Percentiles rank a stretch among this genome's conserved stretches.
These are phyloP conservation scores for Carassius auratus DNA, from an alignment of 2,113 vertebrate species.

Conservation along the genomic window DNA sequence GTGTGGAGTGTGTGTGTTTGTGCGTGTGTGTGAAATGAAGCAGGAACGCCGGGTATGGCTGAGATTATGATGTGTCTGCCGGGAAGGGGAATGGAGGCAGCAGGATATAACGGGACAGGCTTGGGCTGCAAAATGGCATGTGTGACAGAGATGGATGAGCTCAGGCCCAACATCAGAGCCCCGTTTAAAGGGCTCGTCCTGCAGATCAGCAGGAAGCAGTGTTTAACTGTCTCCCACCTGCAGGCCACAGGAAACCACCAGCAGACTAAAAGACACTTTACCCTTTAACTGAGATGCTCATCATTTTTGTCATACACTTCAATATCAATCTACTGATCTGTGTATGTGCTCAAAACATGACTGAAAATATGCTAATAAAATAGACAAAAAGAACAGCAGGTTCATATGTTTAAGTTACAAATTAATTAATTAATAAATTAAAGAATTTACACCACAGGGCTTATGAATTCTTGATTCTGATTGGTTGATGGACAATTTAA, in stretches of 20 bases:
- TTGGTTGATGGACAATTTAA: neutral
- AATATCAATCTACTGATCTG: neutral
- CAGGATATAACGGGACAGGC: constrained; percentile 55
- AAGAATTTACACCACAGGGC: neutral
- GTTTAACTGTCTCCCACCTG: constrained; percentile 32
- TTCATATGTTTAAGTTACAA: neutral
- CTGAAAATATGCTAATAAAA: neutral
- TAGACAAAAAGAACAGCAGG: neutral
- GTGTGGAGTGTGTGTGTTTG: neutral
- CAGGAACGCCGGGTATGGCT: constrained; percentile 48
- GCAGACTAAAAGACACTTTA: constrained; percentile 20
- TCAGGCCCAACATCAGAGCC: constrained; percentile 60
- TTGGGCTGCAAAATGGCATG: constrained; percentile 60
- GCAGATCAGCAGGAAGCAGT: constrained; percentile 4
- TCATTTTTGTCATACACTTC: constrained; percentile 20
- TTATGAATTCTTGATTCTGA: neutral
- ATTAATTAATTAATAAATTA: neutral
- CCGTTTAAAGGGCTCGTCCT: constrained; percentile 47
- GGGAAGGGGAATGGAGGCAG: constrained; percentile 47
- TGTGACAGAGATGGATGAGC: constrained; percentile 70
- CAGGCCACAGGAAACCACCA: constrained; percentile 26
- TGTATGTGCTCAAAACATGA: neutral
- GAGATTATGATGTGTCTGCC: constrained; percentile 66
- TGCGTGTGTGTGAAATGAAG: constrained; percentile 21
- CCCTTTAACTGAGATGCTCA: constrained; percentile 23